These are phyloP conservation scores for Triplophysa dalaica DNA, from an alignment of 2,113 vertebrate genomes.

Conservation along the genomic window DNA sequence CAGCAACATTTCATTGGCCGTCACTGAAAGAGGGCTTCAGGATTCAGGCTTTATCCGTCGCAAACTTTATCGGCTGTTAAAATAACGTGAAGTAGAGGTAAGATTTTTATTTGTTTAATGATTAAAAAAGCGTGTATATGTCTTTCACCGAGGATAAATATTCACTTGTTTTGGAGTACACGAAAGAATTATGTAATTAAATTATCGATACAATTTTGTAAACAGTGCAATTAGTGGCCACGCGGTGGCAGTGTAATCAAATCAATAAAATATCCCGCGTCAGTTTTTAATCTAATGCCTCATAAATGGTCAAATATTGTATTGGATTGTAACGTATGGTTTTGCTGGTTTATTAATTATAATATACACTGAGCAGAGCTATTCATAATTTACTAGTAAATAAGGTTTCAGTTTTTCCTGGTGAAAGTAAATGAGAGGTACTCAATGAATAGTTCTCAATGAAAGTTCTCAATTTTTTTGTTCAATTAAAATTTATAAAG, in stretches of 20 bases:
- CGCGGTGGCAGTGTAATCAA: slow-evolving; percentile 61
- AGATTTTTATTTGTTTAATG: neutral
- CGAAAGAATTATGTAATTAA: neutral
- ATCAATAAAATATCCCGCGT: neutral
- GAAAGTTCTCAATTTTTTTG: too few species aligned
- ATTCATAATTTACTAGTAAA: too few species aligned
- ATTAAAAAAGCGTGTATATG: neutral
- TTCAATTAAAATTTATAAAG: too few species aligned
- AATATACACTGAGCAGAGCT: too few species aligned
- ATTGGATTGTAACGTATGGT: slow-evolving; percentile 41
- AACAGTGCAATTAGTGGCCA: slow-evolving; percentile 36
- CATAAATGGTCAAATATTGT: slow-evolving; percentile 65
- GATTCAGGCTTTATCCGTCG: neutral
- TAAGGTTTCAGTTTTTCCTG: too few species aligned
- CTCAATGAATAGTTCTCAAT: too few species aligned
- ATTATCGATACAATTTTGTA: neutral
- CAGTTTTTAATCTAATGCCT: slow-evolving; percentile 34
- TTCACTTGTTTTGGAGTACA: neutral
- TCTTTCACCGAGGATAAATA: neutral
- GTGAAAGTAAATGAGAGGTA: too few species aligned
- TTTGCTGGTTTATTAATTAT: too few species aligned
- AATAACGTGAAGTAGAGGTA: neutral
- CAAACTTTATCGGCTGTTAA: neutral
- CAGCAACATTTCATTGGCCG: slow-evolving; percentile 68
- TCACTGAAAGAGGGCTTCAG: neutral